Percentiles rank a stretch among this genome's conserved stretches.
These are phyloP conservation scores for Solenopsis invicta DNA, from an alignment of 1,140 invertebrate genomes.

Conservation along the genomic window DNA sequence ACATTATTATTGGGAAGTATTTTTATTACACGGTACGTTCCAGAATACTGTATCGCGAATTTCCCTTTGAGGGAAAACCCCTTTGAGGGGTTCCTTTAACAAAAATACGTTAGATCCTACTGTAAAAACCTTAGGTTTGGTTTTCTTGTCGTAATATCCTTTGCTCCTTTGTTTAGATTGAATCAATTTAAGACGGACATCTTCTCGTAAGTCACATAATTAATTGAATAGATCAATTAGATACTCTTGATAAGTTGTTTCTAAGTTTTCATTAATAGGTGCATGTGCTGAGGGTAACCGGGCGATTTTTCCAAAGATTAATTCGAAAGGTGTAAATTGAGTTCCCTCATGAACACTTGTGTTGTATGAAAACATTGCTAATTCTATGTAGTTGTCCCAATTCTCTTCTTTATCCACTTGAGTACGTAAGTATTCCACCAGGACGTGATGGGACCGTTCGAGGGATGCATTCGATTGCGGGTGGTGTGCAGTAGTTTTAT, in stretches of 20 bases:
- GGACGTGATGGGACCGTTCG: constrained; percentile 69
- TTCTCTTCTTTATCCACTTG: neutral
- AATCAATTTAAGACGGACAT: neutral
- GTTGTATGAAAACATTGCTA: neutral
- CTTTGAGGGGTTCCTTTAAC: too few relatives aligned
- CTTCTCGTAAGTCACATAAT: neutral
- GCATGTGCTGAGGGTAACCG: neutral
- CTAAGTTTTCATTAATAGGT: neutral
- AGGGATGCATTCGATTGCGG: constrained; percentile 67
- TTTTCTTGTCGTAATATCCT: neutral
- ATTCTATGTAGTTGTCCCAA: neutral
- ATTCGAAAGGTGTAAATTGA: neutral
- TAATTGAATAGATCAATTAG: constrained; percentile 17
- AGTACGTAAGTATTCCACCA: neutral
- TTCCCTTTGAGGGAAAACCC: too few relatives aligned
- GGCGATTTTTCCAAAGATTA: neutral
- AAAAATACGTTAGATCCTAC: too few relatives aligned
- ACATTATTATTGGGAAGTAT: too few relatives aligned
- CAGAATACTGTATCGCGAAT: too few relatives aligned
- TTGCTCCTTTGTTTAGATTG: neutral
- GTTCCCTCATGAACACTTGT: constrained; percentile 2
- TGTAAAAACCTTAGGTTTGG: too few relatives aligned
- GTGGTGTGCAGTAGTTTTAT: constrained; percentile 1
- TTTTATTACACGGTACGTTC: too few relatives aligned
- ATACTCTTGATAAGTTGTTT: neutral